phyloP scores from a whole-genome alignment of 2,797 vertebrate genomes.

The Tarsius wallacei region DNA sequence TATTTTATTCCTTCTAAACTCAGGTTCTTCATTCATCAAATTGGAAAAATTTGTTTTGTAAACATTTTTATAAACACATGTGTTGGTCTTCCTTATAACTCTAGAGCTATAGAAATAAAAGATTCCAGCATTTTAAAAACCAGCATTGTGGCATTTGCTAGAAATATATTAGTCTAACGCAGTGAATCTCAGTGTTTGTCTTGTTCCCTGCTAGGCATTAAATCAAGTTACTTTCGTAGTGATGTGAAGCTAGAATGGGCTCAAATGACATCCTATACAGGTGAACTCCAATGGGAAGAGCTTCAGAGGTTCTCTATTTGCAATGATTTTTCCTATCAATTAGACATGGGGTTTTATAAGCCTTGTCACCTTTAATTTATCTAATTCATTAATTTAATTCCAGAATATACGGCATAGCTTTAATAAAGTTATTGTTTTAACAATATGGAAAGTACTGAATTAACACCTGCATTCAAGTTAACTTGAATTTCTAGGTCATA shows the following conservation, averaged over 20 bases:
- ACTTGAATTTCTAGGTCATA: neutral
- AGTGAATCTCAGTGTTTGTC: neutral
- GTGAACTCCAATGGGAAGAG: neutral
- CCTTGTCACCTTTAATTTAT: neutral
- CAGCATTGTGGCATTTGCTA: neutral
- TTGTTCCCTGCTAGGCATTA: neutral
- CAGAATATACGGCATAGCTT: neutral
- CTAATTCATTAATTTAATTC: slow-evolving; percentile 17
- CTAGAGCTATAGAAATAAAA: neutral
- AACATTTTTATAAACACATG: neutral
- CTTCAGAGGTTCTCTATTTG: neutral
- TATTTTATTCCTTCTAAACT: neutral
- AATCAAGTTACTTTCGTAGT: neutral
- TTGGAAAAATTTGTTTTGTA: neutral
- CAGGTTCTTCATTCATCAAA: neutral
- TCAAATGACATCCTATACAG: neutral
- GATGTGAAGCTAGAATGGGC: neutral
- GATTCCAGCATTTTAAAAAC: neutral
- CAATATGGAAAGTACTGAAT: neutral
- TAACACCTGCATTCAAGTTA: neutral
- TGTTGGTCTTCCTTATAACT: neutral
- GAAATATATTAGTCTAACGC: neutral
- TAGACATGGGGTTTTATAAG: neutral
- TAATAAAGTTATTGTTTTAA: slow-evolving; percentile 34
- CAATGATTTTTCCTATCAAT: neutral